Conservation (phyloP, 2,797 vertebrate species). For the Luscinia luscinia region DNA sequence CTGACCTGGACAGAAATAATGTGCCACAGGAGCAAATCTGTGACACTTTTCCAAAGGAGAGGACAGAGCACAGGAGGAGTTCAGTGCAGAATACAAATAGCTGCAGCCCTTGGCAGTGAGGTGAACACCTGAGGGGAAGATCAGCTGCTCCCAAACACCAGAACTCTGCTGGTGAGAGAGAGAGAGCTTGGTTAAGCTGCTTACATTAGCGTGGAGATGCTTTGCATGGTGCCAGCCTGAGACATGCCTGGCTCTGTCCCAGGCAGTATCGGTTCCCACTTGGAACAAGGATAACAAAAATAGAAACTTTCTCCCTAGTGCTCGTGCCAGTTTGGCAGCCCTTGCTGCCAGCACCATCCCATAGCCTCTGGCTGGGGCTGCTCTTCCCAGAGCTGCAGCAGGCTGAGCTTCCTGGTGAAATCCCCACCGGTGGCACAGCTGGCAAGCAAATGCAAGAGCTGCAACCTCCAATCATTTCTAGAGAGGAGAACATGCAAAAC, state of each 20-base stretch:
- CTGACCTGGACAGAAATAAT: neutral
- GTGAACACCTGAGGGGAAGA: neutral
- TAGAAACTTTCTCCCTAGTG: constrained; percentile 9
- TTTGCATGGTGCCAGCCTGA: neutral
- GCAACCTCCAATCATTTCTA: neutral
- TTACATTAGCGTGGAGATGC: neutral
- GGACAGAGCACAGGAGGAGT: accelerated
- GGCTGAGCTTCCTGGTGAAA: neutral
- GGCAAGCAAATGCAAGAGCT: neutral
- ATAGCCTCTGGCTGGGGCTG: constrained; percentile 1
- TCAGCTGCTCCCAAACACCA: neutral
- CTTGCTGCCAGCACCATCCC: neutral
- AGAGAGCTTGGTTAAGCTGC: neutral
- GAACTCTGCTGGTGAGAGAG: neutral
- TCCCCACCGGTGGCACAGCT: neutral
- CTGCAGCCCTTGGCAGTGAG: neutral
- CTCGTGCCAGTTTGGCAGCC: constrained; percentile 42
- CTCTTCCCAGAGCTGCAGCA: neutral
- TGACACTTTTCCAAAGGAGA: neutral
- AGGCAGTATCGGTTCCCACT: constrained; percentile 26
- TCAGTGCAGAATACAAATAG: neutral
- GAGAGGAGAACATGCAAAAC: neutral
- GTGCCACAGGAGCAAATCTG: neutral
- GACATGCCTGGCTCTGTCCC: constrained; percentile 54
- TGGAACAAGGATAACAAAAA: constrained; percentile 40